These are phyloP conservation scores for Amphiduros pacificus DNA, from an alignment of 2,888 invertebrate genomes.

Conservation along the genomic window DNA sequence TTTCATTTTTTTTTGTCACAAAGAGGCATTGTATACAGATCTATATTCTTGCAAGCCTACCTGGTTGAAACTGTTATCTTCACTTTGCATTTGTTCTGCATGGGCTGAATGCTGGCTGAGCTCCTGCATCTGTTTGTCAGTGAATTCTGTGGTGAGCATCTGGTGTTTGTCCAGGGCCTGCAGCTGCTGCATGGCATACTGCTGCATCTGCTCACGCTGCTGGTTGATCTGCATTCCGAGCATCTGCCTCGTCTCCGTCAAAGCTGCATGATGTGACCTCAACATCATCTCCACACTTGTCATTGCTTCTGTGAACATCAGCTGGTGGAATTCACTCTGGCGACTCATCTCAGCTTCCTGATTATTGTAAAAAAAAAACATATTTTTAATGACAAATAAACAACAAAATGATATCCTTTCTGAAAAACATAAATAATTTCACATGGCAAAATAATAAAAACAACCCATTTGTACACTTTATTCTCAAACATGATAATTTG, in stretches of 20 bases:
- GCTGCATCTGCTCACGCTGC: not conserved
- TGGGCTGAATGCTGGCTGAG: not conserved
- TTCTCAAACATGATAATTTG: too few relatives aligned
- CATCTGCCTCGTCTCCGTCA: not conserved
- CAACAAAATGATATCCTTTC: too few relatives aligned
- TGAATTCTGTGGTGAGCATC: not conserved
- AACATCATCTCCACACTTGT: too few relatives aligned
- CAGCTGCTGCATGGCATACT: not conserved
- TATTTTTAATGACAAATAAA: too few relatives aligned
- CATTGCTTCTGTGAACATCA: slow-evolving; percentile 2
- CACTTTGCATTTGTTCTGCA: not conserved
- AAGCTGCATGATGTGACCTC: not conserved
- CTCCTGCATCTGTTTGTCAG: not conserved
- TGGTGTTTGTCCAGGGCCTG: not conserved
- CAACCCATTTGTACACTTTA: too few relatives aligned
- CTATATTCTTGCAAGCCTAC: too few relatives aligned
- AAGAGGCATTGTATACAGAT: too few relatives aligned
- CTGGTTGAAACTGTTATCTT: too few relatives aligned
- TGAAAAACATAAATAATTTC: too few relatives aligned
- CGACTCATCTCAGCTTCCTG: slow-evolving; percentile 5
- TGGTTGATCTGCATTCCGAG: not conserved
- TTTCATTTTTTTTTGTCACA: too few relatives aligned
- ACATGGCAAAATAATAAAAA: too few relatives aligned
- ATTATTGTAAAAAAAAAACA: too few relatives aligned
- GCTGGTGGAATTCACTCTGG: slow-evolving; percentile 1